phyloP scores from a whole-genome alignment of 30 jellyfish, hydroid and myxozoan genomes.

The Phacellophora camtschatica region DNA sequence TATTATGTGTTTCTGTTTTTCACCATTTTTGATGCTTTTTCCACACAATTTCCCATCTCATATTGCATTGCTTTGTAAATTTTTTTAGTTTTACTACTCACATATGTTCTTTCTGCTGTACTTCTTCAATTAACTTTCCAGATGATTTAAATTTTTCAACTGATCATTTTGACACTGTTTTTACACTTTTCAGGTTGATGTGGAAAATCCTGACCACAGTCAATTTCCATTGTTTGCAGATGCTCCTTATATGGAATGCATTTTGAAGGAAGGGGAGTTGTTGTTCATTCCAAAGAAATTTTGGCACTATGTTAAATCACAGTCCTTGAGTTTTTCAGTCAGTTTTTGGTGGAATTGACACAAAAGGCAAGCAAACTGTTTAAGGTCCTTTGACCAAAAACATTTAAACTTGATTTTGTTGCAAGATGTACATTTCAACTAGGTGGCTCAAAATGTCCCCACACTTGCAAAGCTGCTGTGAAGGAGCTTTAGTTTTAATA shows the following conservation, averaged over 20 bases:
- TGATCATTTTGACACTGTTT: background rate
- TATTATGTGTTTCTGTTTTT: no score
- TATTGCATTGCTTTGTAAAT: no score
- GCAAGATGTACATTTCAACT: background rate
- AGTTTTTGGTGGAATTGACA: conserved; percentile 96
- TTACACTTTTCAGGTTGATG: conserved; percentile 71
- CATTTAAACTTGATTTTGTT: background rate
- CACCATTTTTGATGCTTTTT: no score
- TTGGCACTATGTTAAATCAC: conserved; percentile 97
- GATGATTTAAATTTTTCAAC: no score
- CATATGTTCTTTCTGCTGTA: background rate
- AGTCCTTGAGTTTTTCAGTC: conserved; percentile 91
- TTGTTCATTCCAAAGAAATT: conserved; percentile 94
- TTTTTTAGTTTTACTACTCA: background rate
- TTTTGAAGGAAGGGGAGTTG: conserved; percentile 95
- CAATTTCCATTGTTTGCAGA: conserved; percentile 71
- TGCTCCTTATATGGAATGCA: conserved; percentile 83
- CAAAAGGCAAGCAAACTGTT: background rate
- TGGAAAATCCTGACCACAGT: conserved; percentile 74
- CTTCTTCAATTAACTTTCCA: background rate
- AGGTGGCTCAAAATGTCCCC: background rate
- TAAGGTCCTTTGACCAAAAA: background rate
- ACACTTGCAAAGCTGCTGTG: background rate
- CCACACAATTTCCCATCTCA: no score
- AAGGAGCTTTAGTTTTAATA: no score